Percentiles rank a stretch among this genome's conserved stretches.
Evolutionary conservation across 2,888 invertebrate species (phyloP).

Genomic region (Fragum fragum): DNA sequence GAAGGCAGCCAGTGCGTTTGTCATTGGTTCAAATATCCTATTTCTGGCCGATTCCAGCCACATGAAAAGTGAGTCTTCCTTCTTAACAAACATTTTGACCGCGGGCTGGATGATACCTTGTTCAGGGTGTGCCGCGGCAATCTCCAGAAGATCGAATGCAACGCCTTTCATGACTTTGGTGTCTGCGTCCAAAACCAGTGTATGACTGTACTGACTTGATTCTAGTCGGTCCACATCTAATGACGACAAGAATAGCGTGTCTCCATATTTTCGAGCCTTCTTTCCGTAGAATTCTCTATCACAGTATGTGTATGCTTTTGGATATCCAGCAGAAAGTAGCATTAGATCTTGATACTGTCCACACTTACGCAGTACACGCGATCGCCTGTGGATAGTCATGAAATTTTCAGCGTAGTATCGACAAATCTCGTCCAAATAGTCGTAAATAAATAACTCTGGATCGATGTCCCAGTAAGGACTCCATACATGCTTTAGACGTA

Average conservation of each 20-base stretch:
- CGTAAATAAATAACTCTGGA: conserved; percentile 55
- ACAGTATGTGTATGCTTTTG: conserved; percentile 71
- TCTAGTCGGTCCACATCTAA: background rate
- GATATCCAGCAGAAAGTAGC: conserved; percentile 72
- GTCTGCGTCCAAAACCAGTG: conserved; percentile 80
- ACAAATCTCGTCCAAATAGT: conserved; percentile 70
- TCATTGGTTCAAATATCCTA: conserved; percentile 77
- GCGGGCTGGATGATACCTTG: conserved; percentile 81
- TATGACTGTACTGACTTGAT: conserved; percentile 75
- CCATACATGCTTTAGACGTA: conserved; percentile 69
- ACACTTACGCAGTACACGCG: conserved; percentile 75
- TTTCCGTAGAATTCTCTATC: conserved; percentile 68
- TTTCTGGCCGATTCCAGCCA: conserved; percentile 79
- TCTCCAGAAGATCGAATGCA: conserved; percentile 74
- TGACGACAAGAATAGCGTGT: conserved; percentile 18
- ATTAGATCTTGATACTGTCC: conserved; percentile 80
- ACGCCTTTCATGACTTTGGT: conserved; percentile 76
- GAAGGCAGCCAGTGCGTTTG: conserved; percentile 76
- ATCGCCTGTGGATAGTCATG: conserved; percentile 76
- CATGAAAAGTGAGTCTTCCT: conserved; percentile 79
- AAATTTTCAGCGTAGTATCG: conserved; percentile 71
- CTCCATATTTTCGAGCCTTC: conserved; percentile 42
- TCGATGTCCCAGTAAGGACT: conserved; percentile 57
- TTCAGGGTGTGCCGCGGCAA: conserved; percentile 80
- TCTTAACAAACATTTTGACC: conserved; percentile 74